Evolutionary conservation across 1,140 invertebrate species (phyloP), one percentile per base, ranked within the genome.

Genomic region (Procambarus clarkii): DNA sequence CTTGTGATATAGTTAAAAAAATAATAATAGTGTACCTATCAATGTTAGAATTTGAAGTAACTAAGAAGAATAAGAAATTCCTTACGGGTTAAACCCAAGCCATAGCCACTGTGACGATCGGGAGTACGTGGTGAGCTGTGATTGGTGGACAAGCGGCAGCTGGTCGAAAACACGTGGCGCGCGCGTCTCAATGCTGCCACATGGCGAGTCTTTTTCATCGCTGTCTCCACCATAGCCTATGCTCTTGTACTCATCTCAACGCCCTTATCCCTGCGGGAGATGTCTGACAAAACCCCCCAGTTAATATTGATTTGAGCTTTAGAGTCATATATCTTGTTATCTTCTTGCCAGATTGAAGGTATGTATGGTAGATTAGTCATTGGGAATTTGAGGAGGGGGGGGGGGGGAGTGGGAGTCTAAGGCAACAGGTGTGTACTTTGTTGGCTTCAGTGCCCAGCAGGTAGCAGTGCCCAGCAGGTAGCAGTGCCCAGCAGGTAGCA

Each of bases 71-170:
- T 2, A 81, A 13, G 2, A 2, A n/a, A 8, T n/a, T n/a, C 21
- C 0, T 1, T 45, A 79, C 21, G 11, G 60, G 4, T 64, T 64
- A 58, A 21, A 24, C 21, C 24, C 13, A 86, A 86, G 71, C 76
- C n/a, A 78, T n/a, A 76, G 69, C 34, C 48, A 86, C 9, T 15
- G 15, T 44, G 78, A n/a, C 54, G 9, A 34, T 69, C 2, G 13
- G 48, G 15, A 78, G 48, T 45, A 78, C 24, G 48, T 45, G n/a
- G 74, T 11, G n/a, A 11, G 46, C n/a, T 58, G 74, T 78, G 85
- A 86, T 86, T 86, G 85, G 85, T 77, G 54, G 64, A 78, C 44
- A 7, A 21, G 85, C 76, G 50, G 85, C 85, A 86, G 85, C 85
- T 86, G 85, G 24, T 60, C 85, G 34, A 24, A 50, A 50, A 85